Conservation (phyloP, 2,888 invertebrate genomes). For the Epinotia ramella region DNA sequence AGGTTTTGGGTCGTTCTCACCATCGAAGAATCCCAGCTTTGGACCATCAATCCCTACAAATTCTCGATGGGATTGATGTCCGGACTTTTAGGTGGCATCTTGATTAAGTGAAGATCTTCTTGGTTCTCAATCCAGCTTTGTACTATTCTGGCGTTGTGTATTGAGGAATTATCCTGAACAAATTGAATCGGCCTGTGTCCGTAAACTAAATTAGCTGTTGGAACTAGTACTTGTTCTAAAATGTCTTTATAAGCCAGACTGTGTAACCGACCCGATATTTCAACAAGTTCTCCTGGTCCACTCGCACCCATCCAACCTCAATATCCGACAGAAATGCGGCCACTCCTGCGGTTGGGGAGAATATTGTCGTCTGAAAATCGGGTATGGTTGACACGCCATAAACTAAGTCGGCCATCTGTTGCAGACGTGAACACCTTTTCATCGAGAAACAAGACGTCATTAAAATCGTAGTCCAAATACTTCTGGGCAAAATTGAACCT, state of each 20-base stretch:
- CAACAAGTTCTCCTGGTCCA: constrained; percentile 28
- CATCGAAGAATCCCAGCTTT: constrained; percentile 1
- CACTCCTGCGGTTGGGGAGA: constrained; percentile 14
- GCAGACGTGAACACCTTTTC: constrained; percentile 6
- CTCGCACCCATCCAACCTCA: constrained; percentile 38
- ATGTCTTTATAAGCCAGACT: constrained; percentile 7
- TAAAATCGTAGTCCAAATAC: constrained; percentile 16
- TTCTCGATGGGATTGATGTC: neutral
- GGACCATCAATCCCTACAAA: neutral
- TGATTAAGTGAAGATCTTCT: neutral
- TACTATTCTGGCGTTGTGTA: constrained; percentile 13
- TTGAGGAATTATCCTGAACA: constrained; percentile 13
- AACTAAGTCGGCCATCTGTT: constrained; percentile 8
- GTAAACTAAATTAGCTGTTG: neutral
- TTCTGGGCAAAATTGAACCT: no score
- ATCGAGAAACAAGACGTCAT: no score
- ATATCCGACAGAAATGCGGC: constrained; percentile 40
- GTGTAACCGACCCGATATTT: constrained; percentile 10
- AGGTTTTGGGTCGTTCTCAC: no score
- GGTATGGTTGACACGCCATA: neutral
- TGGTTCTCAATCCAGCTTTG: neutral
- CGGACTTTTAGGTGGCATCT: constrained; percentile 8
- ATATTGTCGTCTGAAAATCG: constrained; percentile 21
- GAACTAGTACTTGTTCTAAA: constrained; percentile 13
- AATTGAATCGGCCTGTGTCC: constrained; percentile 3